Evolutionary conservation across 2,888 invertebrate genomes (phyloP).

Genomic region (Hyposoter didymator): DNA sequence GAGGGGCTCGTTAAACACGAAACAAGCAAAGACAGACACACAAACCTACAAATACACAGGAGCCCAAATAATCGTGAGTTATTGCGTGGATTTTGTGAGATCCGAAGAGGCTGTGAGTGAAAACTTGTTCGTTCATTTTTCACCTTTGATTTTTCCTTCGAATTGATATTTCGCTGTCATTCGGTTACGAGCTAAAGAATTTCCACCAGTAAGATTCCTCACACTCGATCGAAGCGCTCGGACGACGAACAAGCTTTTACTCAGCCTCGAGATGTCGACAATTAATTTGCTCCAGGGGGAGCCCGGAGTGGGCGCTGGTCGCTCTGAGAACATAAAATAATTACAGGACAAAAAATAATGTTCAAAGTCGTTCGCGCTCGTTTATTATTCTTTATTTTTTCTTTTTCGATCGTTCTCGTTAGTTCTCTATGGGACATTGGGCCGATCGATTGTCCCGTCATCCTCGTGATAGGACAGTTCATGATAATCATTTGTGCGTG

Average conservation of each 20-base stretch:
- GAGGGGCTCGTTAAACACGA: neutral
- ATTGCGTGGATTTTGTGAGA: neutral
- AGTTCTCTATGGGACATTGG: constrained; percentile 52
- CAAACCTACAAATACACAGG: neutral
- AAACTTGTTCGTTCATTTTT: neutral
- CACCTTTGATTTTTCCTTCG: neutral
- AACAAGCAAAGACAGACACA: constrained; percentile 30
- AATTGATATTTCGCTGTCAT: neutral
- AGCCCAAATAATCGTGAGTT: neutral
- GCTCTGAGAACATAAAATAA: constrained; percentile 47
- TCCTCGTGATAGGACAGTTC: constrained; percentile 42
- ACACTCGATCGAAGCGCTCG: constrained; percentile 12
- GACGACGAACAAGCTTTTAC: constrained; percentile 32
- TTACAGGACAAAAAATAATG: constrained; percentile 23
- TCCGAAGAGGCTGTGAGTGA: neutral
- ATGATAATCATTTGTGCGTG: constrained; percentile 63
- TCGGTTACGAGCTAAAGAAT: neutral
- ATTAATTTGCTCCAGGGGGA: neutral
- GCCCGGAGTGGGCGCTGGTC: constrained; percentile 62
- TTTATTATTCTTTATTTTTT: constrained; percentile 24
- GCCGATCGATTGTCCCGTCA: constrained; percentile 55
- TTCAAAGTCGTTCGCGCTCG: constrained; percentile 36
- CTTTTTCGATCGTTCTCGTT: constrained; percentile 42
- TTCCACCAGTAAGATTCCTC: neutral
- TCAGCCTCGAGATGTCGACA: neutral